Conservation (phyloP, 2,113 vertebrate species). For the Pitta sordida region DNA sequence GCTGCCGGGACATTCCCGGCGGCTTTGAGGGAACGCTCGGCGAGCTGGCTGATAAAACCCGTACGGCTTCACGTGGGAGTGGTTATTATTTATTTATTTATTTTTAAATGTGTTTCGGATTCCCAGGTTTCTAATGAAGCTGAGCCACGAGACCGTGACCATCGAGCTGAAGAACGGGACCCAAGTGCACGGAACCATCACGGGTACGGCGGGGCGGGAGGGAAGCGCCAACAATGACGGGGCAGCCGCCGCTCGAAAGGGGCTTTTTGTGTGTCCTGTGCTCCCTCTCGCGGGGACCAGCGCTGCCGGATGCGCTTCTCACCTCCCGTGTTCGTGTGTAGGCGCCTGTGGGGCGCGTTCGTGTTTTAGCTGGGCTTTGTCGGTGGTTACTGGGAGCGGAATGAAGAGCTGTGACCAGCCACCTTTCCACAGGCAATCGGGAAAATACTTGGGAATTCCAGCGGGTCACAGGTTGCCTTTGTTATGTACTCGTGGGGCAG, state of each 20-base stretch:
- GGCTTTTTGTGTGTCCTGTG: neutral
- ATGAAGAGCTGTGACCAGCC: neutral
- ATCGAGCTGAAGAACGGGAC: slow-evolving; percentile 98
- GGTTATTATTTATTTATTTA: too few species aligned
- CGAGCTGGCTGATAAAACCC: rapidly evolving
- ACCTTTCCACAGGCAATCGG: neutral
- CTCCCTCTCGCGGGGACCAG: neutral
- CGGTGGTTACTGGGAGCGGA: neutral
- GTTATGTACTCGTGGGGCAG: rapidly evolving
- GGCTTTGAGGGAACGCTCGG: rapidly evolving
- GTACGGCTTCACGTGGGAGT: neutral
- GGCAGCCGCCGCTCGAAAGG: neutral
- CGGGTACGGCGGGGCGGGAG: slow-evolving; percentile 72
- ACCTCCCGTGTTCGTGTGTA: rapidly evolving
- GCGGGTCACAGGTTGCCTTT: too few species aligned
- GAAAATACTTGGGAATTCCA: neutral
- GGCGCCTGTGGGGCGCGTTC: neutral
- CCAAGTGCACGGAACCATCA: slow-evolving; percentile 97
- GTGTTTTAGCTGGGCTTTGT: neutral
- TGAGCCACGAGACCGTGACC: slow-evolving; percentile 98
- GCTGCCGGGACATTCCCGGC: rapidly evolving
- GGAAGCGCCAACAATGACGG: too few species aligned
- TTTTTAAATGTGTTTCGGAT: neutral
- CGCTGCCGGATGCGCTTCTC: neutral
- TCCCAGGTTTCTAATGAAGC: slow-evolving; percentile 96